phyloP scores from a whole-genome alignment of 2,888 invertebrate genomes.

The Drosophila niveifrons region DNA sequence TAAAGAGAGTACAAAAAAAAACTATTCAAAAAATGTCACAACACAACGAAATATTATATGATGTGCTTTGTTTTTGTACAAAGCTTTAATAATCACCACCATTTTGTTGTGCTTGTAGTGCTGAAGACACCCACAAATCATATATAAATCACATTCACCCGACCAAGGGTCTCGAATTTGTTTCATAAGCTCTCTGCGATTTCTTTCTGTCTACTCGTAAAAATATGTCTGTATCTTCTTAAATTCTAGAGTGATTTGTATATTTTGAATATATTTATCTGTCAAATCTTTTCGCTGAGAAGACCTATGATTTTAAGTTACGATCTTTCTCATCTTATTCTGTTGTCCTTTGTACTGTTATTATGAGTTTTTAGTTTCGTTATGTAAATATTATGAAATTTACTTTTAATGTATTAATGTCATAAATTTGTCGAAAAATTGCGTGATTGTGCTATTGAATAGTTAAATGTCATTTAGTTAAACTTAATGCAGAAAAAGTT shows the following conservation, averaged over 20 bases:
- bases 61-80: constrained; percentile 73
- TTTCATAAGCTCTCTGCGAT: neutral
- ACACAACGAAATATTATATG: constrained; percentile 41
- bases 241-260: neutral
- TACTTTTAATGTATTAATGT: constrained; percentile 15
- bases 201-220: constrained; percentile 7
- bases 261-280: neutral
- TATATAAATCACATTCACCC: constrained; percentile 5
- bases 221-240: constrained; percentile 11
- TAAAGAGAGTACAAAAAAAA: constrained; percentile 20
- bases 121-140: constrained; percentile 38
- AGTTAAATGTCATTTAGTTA: neutral
- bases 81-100: constrained; percentile 56
- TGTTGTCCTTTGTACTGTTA: constrained; percentile 5
- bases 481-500: neutral
- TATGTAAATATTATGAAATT: constrained; percentile 24
- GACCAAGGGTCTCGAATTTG: constrained; percentile 4
- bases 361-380: neutral
- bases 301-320: neutral
- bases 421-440: constrained; percentile 36
- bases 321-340: neutral
- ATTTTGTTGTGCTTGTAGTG: constrained; percentile 64
- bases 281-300: neutral
- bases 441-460: constrained; percentile 42
- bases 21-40: constrained; percentile 14